A percentile compares a stretch with the other conserved stretches of the same genome.
Evolutionary conservation across 2,888 invertebrate species (phyloP).

Genomic region (Tetrapedia diversipes): DNA sequence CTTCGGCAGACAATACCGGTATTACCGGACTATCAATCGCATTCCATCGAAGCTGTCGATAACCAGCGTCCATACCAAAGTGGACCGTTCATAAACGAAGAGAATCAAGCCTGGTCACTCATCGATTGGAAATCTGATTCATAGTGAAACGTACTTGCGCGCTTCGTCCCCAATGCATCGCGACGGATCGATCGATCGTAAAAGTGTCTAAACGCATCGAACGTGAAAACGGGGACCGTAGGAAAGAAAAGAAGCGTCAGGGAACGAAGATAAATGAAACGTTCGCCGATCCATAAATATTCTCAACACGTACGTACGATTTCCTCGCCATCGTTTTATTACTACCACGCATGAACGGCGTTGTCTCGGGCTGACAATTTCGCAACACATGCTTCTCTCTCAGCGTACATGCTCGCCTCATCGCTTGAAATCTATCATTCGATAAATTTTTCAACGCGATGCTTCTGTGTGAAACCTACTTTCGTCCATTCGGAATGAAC

Average conservation of each 20-base stretch:
- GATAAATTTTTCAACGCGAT: not conserved
- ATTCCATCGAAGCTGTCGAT: constrained; percentile 3
- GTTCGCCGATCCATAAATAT: constrained; percentile 20
- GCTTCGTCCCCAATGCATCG: constrained; percentile 20
- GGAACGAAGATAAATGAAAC: constrained; percentile 16
- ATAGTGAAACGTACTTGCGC: not conserved
- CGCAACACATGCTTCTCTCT: not conserved
- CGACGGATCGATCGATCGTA: constrained; percentile 42
- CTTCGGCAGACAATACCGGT: not conserved
- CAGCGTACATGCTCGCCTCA: not conserved
- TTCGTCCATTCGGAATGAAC: not conserved
- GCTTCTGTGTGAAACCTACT: not conserved
- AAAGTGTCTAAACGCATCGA: constrained; percentile 15
- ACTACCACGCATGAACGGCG: constrained; percentile 1
- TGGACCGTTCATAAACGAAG: constrained; percentile 12
- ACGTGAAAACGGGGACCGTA: not conserved
- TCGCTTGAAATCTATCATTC: not conserved
- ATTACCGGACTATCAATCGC: constrained; percentile 19
- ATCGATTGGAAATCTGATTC: constrained; percentile 27
- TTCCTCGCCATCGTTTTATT: constrained; percentile 8
- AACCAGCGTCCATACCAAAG: not conserved
- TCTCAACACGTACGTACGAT: constrained; percentile 1
- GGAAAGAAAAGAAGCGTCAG: not conserved
- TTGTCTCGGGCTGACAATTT: not conserved
- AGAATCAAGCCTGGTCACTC: not conserved